Conservation (phyloP, 2,888 invertebrate genomes). For the Rhaphigaster nebulosa region DNA sequence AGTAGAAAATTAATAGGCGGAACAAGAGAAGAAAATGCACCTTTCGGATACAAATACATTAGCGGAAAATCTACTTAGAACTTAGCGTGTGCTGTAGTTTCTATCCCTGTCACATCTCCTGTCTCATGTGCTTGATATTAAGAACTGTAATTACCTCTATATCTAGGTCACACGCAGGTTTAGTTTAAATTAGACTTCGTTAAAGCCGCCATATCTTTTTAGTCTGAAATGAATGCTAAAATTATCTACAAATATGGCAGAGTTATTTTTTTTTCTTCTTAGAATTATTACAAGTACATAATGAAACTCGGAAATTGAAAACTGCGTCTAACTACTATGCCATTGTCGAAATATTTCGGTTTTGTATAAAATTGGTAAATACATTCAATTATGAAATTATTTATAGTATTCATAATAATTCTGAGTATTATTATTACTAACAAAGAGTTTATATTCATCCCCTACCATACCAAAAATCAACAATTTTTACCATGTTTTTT, state of each 20-base stretch:
- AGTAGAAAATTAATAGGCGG: too few species aligned
- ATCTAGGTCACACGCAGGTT: slow-evolving; percentile 1
- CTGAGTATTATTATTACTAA: too few species aligned
- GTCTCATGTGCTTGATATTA: neutral
- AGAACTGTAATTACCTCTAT: neutral
- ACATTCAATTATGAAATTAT: too few species aligned
- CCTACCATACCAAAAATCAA: too few species aligned
- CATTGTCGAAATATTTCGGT: too few species aligned
- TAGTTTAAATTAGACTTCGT: neutral
- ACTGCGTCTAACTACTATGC: too few species aligned
- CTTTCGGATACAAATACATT: neutral
- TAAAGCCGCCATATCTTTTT: neutral
- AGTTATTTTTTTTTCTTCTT: neutral
- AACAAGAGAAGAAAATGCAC: neutral
- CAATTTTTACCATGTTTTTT: too few species aligned
- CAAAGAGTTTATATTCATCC: too few species aligned
- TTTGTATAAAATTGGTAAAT: too few species aligned
- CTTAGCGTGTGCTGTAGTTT: neutral
- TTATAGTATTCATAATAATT: too few species aligned
- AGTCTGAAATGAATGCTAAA: neutral
- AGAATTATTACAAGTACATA: too few species aligned
- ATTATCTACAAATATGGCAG: neutral
- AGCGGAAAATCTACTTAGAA: neutral
- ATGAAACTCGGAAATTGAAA: too few species aligned
- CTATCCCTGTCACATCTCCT: neutral